Evolutionary conservation across 2,113 vertebrate species (phyloP), one percentile per base, ranked within the genome.

Genomic region (Pangasianodon gigas): DNA sequence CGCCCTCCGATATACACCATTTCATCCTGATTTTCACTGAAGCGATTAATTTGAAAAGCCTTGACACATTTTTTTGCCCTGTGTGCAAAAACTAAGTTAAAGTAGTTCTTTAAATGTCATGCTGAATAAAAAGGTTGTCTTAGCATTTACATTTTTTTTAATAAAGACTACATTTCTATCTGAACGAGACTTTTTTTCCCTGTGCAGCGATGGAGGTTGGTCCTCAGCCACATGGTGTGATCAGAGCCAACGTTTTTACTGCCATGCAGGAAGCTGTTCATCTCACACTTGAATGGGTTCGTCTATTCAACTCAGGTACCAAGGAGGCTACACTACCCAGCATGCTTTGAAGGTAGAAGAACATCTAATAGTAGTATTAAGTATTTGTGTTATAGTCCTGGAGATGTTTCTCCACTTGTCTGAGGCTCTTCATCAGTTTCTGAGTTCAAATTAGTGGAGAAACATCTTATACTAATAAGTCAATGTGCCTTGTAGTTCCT

Each of bases 261-360:
- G 62, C 90, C 37, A 94, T 96, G 95, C 96, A 95, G 89, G 89
- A 96, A 46, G 93, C 95, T 1, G 87, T 97, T 79, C 94, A 95
- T 2, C 89, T 93, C 21, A 93, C 85, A 10, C 88, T 97, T 60
- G 96, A 96, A 29, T 97, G 97, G 95, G 92, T 97, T 9, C 93
- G 97, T 75, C 91, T 93, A 32, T 98, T 96, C 86, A 97, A 96
- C 93, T 95, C 96, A 82, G 97, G 97, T 97, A 91, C 46, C 26
- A 37, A 37, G 58, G 44, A 41, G 37, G 54, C 32, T 88, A 46
- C 84, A 18, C 37, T 84, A n/a, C 60, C 37, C 37, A 69, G 89
- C 58, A 85, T 81, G 32, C 65, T 51, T 83, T 86, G 46, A 84
- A 46, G 56, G 56, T 84, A 62, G 82, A 44, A 62, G 82, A 84